These are phyloP conservation scores for Marmota monax DNA, from an alignment of 2,113 vertebrate genomes.

Conservation along the genomic window DNA sequence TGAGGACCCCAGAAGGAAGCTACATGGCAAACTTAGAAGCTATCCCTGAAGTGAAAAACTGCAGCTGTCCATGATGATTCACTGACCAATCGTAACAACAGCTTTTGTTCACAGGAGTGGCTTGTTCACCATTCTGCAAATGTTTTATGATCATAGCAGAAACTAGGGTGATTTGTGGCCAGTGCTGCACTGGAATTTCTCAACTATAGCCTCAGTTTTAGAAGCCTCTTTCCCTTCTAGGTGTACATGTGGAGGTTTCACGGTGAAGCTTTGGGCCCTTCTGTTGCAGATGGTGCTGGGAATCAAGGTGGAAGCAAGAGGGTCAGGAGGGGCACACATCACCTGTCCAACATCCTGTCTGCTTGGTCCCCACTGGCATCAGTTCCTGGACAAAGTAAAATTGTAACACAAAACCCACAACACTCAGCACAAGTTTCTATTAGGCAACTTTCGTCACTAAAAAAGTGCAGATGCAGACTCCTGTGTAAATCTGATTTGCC, in stretches of 20 bases:
- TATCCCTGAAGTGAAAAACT: conserved; percentile 32
- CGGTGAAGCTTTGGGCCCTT: not conserved
- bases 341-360: accelerated
- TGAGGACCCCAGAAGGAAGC: not conserved
- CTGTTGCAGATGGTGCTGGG: not conserved
- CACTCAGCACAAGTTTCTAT: not conserved
- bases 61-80: conserved; percentile 40
- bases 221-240: not conserved
- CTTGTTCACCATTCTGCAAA: not conserved
- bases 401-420: not conserved
- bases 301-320: not conserved
- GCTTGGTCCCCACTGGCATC: not conserved
- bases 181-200: not conserved
- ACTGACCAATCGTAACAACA: conserved; percentile 53
- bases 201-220: not conserved
- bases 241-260: not conserved
- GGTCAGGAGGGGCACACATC: accelerated
- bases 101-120: not conserved
- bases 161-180: not conserved
- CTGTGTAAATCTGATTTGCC: conserved; percentile 87
- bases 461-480: conserved; percentile 75
- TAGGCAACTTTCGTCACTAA: not conserved
- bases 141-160: not conserved
- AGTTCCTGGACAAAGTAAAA: not conserved
- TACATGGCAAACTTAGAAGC: not conserved